A percentile compares a stretch with the other conserved stretches of the same genome.
phyloP scores from a whole-genome alignment of 2,797 vertebrate species.

The Erethizon dorsatum region DNA sequence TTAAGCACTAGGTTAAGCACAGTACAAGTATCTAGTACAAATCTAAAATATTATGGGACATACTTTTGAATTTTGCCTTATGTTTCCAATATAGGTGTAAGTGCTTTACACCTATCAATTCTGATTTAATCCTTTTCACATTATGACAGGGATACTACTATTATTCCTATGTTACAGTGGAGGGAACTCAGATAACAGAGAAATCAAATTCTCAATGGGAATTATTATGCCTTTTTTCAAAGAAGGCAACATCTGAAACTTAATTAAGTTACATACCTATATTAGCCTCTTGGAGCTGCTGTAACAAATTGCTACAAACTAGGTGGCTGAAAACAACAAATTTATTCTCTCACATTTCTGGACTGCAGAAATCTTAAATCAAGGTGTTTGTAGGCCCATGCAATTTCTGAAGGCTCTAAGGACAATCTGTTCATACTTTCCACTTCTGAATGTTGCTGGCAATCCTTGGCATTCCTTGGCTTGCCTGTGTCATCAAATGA shows the following conservation, averaged over 20 bases:
- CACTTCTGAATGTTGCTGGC: not conserved
- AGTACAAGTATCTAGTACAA: not conserved
- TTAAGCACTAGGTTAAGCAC: not conserved
- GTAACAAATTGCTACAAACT: not conserved
- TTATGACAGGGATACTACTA: not conserved
- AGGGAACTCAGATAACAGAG: not conserved
- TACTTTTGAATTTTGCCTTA: not conserved
- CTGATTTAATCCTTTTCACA: not conserved
- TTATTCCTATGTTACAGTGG: not conserved
- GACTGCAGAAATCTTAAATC: not conserved
- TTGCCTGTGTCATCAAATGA: not conserved
- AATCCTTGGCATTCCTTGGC: not conserved
- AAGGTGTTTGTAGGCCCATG: not conserved
- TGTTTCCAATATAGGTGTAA: not conserved
- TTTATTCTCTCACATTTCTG: not conserved
- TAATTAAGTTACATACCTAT: not conserved
- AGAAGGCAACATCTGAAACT: not conserved
- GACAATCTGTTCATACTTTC: not conserved
- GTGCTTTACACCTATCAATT: not conserved
- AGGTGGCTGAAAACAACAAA: not conserved
- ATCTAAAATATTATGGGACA: slow-evolving; percentile 58
- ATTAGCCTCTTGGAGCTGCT: not conserved
- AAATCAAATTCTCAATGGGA: not conserved
- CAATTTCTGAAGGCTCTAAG: not conserved
- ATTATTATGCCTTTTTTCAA: not conserved